phyloP scores from a whole-genome alignment of 2,888 invertebrate genomes.

The Nephrotoma guestfalica region DNA sequence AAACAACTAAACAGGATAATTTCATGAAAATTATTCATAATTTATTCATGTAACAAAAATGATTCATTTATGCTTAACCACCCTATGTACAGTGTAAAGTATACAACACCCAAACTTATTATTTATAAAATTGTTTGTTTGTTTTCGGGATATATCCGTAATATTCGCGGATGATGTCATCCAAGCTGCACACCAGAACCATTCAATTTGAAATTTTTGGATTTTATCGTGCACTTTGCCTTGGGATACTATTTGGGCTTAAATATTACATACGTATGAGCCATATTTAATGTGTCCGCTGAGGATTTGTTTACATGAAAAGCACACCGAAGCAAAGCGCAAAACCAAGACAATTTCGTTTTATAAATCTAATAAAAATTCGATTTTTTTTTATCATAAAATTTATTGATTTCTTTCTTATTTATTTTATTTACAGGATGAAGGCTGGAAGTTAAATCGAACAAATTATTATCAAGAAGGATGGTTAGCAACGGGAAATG shows the following conservation, averaged over 20 bases:
- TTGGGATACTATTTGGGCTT: neutral
- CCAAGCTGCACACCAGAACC: neutral
- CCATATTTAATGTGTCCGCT: neutral
- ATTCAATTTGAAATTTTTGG: neutral
- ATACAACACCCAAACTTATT: neutral
- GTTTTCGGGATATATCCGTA: neutral
- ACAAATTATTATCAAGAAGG: constrained; percentile 96
- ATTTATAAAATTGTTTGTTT: neutral
- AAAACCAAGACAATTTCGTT: neutral
- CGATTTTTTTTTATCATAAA: neutral
- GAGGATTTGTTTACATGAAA: neutral
- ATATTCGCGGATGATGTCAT: neutral
- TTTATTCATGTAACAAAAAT: neutral
- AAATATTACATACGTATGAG: neutral
- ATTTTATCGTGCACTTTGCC: neutral
- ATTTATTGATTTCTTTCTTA: neutral
- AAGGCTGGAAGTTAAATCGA: constrained; percentile 90
- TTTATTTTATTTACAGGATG: constrained; percentile 47
- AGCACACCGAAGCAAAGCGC: neutral
- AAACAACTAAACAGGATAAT: neutral
- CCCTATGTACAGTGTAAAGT: neutral
- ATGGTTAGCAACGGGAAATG: constrained; percentile 92
- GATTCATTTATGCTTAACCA: neutral
- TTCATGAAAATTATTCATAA: neutral
- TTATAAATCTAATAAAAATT: neutral